Conservation (phyloP, 2,797 vertebrate genomes). For the Corythornis leucogaster region DNA sequence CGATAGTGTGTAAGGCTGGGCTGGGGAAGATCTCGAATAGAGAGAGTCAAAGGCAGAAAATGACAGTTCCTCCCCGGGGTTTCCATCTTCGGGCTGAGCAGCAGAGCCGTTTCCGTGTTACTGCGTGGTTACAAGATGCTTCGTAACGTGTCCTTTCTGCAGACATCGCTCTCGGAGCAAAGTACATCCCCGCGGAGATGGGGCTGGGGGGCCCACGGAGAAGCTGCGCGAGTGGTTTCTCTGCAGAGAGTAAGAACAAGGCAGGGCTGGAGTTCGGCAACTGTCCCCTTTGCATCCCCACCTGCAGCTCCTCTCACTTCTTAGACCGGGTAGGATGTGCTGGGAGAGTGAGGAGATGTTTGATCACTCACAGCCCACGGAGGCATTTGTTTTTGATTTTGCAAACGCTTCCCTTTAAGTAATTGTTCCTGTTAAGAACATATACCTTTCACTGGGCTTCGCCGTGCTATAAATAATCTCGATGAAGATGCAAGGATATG, state of each 20-base stretch:
- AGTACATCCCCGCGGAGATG: background rate
- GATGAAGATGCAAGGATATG: constrained; percentile 95
- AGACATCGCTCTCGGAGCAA: background rate
- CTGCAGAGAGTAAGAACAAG: fast-evolving
- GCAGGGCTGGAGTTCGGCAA: background rate
- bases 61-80: background rate
- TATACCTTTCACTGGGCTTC: constrained; percentile 80
- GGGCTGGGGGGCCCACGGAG: background rate
- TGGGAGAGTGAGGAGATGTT: constrained; percentile 38
- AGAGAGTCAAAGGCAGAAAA: background rate
- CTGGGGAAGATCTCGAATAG: background rate
- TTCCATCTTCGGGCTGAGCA: background rate
- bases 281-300: background rate
- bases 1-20: background rate
- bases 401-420: constrained; percentile 79
- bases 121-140: background rate
- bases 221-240: background rate
- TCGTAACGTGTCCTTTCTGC: background rate
- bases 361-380: constrained; percentile 70
- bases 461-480: constrained; percentile 92
- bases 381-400: constrained; percentile 82
- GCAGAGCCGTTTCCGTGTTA: background rate
- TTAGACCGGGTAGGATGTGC: constrained; percentile 12
- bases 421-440: constrained; percentile 81
- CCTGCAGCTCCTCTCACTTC: background rate